Conservation (phyloP, 2,797 vertebrate species). For the Emys orbicularis region DNA sequence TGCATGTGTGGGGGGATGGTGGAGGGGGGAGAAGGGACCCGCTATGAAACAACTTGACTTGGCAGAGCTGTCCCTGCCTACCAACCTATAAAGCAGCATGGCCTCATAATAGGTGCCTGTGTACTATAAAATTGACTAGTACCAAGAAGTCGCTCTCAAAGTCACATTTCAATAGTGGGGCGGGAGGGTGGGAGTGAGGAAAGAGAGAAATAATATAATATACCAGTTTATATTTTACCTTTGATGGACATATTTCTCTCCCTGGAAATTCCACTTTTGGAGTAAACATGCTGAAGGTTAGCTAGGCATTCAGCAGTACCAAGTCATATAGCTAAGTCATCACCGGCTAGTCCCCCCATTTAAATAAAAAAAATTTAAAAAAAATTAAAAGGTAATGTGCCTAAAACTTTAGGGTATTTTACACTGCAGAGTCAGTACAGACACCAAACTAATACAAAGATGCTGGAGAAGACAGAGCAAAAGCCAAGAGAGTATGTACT, state of each 20-base stretch:
- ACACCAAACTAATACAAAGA: background rate
- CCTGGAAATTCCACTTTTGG: background rate
- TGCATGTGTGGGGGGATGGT: background rate
- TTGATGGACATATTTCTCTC: background rate
- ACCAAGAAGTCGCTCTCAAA: background rate
- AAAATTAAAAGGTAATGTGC: background rate
- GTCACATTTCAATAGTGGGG: background rate
- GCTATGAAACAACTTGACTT: background rate
- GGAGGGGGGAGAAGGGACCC: background rate
- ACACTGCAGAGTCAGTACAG: background rate
- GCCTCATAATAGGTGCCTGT: background rate
- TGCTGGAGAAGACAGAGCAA: background rate
- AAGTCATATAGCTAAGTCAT: background rate
- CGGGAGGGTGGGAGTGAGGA: background rate
- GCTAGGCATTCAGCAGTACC: background rate
- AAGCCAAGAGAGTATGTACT: constrained; percentile 39
- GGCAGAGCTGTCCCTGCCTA: background rate
- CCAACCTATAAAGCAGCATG: background rate
- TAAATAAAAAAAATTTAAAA: background rate
- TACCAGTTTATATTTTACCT: background rate
- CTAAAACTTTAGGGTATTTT: background rate
- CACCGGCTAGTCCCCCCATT: background rate
- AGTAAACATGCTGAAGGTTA: background rate
- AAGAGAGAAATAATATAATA: background rate
- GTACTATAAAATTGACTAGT: background rate